Conservation (phyloP, 2,797 vertebrate genomes). For the Aplochiton taeniatus region DNA sequence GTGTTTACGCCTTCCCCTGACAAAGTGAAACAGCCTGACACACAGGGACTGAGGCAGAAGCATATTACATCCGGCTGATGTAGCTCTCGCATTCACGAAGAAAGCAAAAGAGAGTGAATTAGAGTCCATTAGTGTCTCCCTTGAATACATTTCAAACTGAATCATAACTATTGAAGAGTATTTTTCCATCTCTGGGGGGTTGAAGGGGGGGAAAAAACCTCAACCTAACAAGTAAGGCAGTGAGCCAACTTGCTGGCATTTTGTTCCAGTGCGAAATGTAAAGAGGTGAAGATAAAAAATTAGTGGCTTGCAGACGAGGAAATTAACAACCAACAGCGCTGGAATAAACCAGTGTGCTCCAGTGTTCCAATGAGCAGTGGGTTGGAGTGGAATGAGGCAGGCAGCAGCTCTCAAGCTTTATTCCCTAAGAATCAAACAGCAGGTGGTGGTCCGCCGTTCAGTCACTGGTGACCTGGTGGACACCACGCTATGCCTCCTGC, state of each 20-base stretch:
- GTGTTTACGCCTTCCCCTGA: too few relatives aligned
- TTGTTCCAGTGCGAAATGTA: not conserved
- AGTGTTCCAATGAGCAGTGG: not conserved
- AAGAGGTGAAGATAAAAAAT: not conserved
- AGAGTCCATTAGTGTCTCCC: slow-evolving; percentile 29
- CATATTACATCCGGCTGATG: not conserved
- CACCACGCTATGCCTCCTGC: too few relatives aligned
- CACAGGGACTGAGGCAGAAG: not conserved
- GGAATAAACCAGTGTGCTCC: not conserved
- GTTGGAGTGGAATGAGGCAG: too few relatives aligned
- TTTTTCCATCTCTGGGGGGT: not conserved
- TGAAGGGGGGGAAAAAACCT: slow-evolving; percentile 7
- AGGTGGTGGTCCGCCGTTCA: too few relatives aligned
- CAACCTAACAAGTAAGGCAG: not conserved
- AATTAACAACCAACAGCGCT: not conserved
- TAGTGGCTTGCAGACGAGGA: not conserved
- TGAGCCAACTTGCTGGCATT: not conserved
- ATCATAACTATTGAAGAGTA: slow-evolving; percentile 3
- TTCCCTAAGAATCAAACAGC: too few relatives aligned
- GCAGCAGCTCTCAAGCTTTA: too few relatives aligned
- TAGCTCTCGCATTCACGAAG: not conserved
- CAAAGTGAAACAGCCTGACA: not conserved
- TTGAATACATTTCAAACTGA: slow-evolving; percentile 15
- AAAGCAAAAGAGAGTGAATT: not conserved
- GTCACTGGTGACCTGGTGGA: too few relatives aligned